Base-by-base conservation (phyloP, 92 coral and sea anemone species). In the Palythoa heliodiscus region DNA sequence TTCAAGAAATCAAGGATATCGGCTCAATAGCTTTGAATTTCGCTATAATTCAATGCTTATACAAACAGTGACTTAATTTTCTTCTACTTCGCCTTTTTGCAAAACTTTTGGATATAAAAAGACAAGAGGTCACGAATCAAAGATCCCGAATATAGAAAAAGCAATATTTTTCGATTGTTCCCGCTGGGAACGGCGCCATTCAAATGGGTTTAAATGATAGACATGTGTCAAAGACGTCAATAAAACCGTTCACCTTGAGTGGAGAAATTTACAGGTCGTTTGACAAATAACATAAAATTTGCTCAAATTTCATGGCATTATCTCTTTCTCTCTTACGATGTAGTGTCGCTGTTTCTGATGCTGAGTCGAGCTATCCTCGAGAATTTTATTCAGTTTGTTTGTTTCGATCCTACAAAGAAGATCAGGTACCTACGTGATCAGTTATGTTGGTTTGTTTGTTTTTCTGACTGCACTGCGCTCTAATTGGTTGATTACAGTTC, bases 131-230 rank as follows among this genome's bases (percentile, higher is more conserved):
- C 19, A 37, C 76, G 29, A 43, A 39, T 38, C 7, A 39, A 40
- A 4, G 75, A 71, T 72, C 38, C 84, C 57, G 64, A 64, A 64
- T 79, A 79, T 79, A 57, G 84, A 47, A 63, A 20, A 67, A 17
- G 25, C n/a, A 15, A 15, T 14, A 6, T 25, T 12, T 8, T 38
- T n/a, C 40, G 23, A 57, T 66, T 43, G n/a, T 23, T 15, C 69
- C 82, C 7, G 82, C 69, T 53, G 66, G 52, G 70, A 63, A 14
- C 40, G 84, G 74, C 84, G 63, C 61, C 84, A n/a, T 47, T 80
- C 84, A 68, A 80, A 80, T 66, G 71, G 71, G 43, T 43, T 61
- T 78, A 71, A 57, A 77, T 78, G 40, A 80, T 20, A 66, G 84
- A 43, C 71, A 40, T 17, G 52, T 61, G 55, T 61, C 43, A 19